Base-by-base conservation (phyloP, 2,888 invertebrate genomes). In the Mythimna impura region DNA sequence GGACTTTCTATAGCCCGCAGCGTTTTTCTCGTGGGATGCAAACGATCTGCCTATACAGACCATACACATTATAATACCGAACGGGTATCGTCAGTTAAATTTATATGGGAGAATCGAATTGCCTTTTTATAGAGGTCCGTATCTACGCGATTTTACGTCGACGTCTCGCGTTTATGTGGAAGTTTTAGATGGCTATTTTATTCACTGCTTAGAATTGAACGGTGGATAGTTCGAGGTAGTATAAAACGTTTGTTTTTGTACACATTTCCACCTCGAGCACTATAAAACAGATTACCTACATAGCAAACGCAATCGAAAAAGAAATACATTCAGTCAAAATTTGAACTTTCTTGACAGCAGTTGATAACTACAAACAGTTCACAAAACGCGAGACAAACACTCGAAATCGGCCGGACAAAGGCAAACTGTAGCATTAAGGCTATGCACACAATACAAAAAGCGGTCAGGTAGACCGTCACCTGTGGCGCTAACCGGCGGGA, bases 1-100 rank as follows among this genome's bases (percentile, higher is more conserved):
- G 94, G 93, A 95, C 95, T 95, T 95, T 96, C 96, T 95, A 94
- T 90, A 87, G 93, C 95, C 92, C 86, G 91, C 89, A 92, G 94
- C 91, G 87, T 86, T 89, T 90, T 92, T 92, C 91, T 93, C 94
- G 94, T 95, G 93, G 94, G 94, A 91, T 87, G 91, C 85, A 85
- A 87, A 86, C 87, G 86, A 82, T 87, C 86, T 80, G 84, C 80
- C 83, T 78, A 84, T 86, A 86, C 83, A 80, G 78, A 82, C 86
- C 81, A 82, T 83, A 80, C 74, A 83, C 82, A 85, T 78, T 81
- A 86, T 84, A 73, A 82, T 71, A 82, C 61, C 72, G 69, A 86
- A 84, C 71, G 72, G 77, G 80, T 79, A 84, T 80, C 72, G 73
- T 80, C 85, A 76, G 86, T 83, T 82, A 78, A 86, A 86, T 84